phyloP scores from a whole-genome alignment of 2,888 invertebrate species.

The Bombyx huttoni region DNA sequence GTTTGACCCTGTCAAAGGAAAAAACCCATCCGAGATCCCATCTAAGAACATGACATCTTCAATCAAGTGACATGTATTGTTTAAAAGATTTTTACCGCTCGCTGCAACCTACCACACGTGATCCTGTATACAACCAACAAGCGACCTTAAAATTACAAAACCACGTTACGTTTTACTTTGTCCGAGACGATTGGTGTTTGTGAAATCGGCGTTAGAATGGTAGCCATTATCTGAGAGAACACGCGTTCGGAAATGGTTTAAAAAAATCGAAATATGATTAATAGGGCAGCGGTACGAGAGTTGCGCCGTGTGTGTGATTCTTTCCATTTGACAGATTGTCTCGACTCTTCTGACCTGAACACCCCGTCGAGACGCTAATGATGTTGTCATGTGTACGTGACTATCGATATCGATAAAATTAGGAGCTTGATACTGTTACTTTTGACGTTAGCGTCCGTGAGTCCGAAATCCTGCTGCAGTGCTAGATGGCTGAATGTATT shows the following conservation, averaged over 20 bases:
- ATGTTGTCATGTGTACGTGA: slow-evolving; percentile 33
- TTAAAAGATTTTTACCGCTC: slow-evolving; percentile 40
- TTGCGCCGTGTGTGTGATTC: slow-evolving; percentile 58
- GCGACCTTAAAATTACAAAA: slow-evolving; percentile 10
- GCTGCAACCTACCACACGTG: slow-evolving; percentile 17
- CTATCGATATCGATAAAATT: slow-evolving; percentile 39
- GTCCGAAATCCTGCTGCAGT: too few relatives aligned
- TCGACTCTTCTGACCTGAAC: slow-evolving; percentile 63
- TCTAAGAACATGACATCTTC: slow-evolving; percentile 58
- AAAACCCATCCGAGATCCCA: slow-evolving; percentile 59
- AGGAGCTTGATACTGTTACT: too few relatives aligned
- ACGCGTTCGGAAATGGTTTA: slow-evolving; percentile 62
- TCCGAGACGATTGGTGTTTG: slow-evolving; percentile 15
- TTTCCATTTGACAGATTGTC: slow-evolving; percentile 71
- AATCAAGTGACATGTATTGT: slow-evolving; percentile 66
- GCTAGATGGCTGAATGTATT: too few relatives aligned
- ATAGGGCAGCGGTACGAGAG: slow-evolving; percentile 57
- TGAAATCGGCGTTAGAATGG: slow-evolving; percentile 42
- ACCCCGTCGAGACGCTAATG: slow-evolving; percentile 62
- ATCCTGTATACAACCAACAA: background rate
- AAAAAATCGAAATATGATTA: slow-evolving; percentile 68
- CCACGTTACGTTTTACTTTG: slow-evolving; percentile 13
- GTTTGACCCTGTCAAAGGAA: slow-evolving; percentile 60
- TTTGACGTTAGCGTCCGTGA: too few relatives aligned
- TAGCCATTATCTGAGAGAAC: slow-evolving; percentile 65